A percentile compares a stretch with the other conserved stretches of the same genome.
Conservation (phyloP, 1,140 invertebrate genomes). For the Polypedilum vanderplanki region DNA sequence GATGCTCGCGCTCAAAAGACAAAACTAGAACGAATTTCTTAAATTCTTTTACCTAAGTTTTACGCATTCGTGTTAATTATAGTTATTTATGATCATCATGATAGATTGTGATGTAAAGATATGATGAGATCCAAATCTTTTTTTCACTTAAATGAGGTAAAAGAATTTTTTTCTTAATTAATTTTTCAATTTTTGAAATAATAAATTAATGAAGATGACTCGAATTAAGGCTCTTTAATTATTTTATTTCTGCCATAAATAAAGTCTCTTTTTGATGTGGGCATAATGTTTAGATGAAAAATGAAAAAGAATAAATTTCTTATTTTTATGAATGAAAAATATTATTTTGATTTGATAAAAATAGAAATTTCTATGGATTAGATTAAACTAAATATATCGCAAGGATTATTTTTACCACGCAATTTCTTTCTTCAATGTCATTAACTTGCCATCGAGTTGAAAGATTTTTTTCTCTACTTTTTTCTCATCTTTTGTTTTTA, state of each 20-base stretch:
- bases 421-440: background rate
- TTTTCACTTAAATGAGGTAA: too few species aligned
- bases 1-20: background rate
- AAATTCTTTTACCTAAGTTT: slow-evolving; percentile 13
- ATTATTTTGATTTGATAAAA: background rate
- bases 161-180: too few species aligned
- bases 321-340: too few species aligned
- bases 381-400: background rate
- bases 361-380: background rate
- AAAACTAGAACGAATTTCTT: slow-evolving; percentile 12
- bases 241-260: too few species aligned
- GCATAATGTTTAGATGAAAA: too few species aligned
- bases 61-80: slow-evolving; percentile 7
- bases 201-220: too few species aligned
- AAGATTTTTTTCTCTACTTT: background rate
- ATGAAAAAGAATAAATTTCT: too few species aligned
- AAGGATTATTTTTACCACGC: background rate
- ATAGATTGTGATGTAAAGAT: slow-evolving; percentile 7
- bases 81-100: slow-evolving; percentile 1
- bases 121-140: background rate
- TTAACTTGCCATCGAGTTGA: background rate
- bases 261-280: too few species aligned
- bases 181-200: too few species aligned
- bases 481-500: too few species aligned
- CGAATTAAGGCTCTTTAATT: too few species aligned